Evolutionary conservation across 2,888 invertebrate species (phyloP), one percentile per base, ranked within the genome.

Genomic region (Pollenia amentaria): DNA sequence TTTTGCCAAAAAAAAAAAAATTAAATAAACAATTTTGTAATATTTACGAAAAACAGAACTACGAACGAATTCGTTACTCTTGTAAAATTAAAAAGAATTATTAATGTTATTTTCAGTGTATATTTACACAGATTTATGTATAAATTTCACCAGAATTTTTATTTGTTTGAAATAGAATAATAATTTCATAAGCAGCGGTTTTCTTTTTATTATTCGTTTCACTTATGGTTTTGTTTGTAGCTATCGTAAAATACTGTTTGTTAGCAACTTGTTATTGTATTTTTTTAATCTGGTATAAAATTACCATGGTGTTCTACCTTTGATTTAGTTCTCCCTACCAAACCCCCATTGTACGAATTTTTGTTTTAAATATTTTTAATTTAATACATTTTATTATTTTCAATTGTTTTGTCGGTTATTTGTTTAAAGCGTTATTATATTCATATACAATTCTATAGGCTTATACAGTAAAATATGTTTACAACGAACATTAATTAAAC

Each of bases 351-450:
- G 7, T 51, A 14, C 18, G 53, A 69, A 29, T 16, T 69, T 69
- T 51, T 69, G 38, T 51, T 53, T 53, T 21, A 29, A 29, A 29
- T 46, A 16, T 38, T 51, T 51, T 51, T 38, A 14, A 51, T 69
- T 21, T 72, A n/a, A 18, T 21, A 18, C 46, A 48, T 48, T 64
- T 44, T 70, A 46, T 57, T 57, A 46, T 60, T 46, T 57, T 60
- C 57, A 44, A 57, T 70, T 70, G 70, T 55, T 42, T 72, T 57
- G 48, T 73, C 60, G 73, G 38, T 62, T 73, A 72, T 60, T 73
- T 62, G 60, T 48, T 73, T 73, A 48, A 60, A 57, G 38, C 62
- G 51, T 11, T 69, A 51, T 7, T 29, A 29, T 29, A 29, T 29
- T 6, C 29, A 29, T 29, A 29, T 29, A 6, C 6, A 29, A 29